Evolutionary conservation across 2,113 vertebrate species (phyloP).

Genomic region (Xenopus laevis): DNA sequence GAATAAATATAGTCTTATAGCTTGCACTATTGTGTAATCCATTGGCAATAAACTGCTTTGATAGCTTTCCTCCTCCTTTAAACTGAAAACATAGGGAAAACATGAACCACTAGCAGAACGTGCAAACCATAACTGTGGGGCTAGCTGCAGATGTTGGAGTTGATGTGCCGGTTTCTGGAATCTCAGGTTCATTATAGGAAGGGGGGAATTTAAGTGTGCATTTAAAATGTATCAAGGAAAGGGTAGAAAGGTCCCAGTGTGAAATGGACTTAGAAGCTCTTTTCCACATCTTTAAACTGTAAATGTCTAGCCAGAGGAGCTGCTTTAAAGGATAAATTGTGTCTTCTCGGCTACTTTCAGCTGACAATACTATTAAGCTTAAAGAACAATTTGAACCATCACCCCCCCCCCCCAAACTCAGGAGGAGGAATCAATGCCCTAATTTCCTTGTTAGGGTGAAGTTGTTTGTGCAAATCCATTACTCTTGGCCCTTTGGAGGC

Average conservation of each 20-base stretch:
- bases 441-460: constrained; percentile 13
- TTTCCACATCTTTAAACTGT: constrained; percentile 35
- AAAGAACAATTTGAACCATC: not conserved
- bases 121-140: too few relatives aligned
- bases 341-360: not conserved
- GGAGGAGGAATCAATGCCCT: not conserved
- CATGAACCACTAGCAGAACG: too few relatives aligned
- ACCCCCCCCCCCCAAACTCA: not conserved
- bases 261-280: constrained; percentile 25
- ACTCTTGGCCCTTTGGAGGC: not conserved
- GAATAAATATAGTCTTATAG: too few relatives aligned
- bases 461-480: not conserved
- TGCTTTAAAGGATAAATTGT: not conserved
- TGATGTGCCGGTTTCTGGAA: too few relatives aligned
- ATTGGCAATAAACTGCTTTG: too few relatives aligned
- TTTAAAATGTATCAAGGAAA: not conserved
- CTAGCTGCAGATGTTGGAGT: too few relatives aligned
- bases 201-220: not conserved
- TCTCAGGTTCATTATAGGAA: too few relatives aligned
- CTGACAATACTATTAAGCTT: not conserved
- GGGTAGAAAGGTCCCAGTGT: constrained; percentile 3
- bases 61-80: too few relatives aligned
- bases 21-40: too few relatives aligned
- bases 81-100: too few relatives aligned
- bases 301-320: not conserved